These are phyloP conservation scores for Brachyhypopomus gauderio DNA, from an alignment of 2,113 vertebrate genomes.

Conservation along the genomic window DNA sequence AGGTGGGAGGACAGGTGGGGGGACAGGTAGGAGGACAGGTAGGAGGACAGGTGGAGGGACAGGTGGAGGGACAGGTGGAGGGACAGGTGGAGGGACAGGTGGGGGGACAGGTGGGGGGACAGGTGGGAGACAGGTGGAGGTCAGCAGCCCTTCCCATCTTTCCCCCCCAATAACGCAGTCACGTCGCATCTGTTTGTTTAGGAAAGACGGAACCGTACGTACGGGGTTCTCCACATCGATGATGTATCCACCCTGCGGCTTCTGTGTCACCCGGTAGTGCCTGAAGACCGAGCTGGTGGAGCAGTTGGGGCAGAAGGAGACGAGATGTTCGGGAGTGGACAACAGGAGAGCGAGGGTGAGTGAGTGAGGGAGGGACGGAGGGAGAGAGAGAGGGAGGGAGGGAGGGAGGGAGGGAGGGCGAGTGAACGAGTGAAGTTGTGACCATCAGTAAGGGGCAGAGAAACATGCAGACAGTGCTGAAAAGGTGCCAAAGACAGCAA, in stretches of 20 bases:
- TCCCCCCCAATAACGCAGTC: background rate
- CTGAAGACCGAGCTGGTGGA: slow-evolving; percentile 69
- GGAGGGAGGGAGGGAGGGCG: background rate
- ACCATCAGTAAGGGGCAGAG: background rate
- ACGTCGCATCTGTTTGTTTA: background rate
- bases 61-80: too few relatives aligned
- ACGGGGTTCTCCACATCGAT: slow-evolving; percentile 85
- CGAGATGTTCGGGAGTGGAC: background rate
- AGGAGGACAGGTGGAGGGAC: too few relatives aligned
- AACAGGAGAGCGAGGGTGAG: background rate
- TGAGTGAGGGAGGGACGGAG: background rate
- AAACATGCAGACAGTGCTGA: background rate
- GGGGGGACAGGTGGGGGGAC: too few relatives aligned
- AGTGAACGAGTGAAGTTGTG: background rate
- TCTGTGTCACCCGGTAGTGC: slow-evolving; percentile 82
- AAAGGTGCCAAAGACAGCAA: background rate
- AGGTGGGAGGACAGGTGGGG: too few relatives aligned
- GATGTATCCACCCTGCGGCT: slow-evolving; percentile 76
- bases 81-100: too few relatives aligned
- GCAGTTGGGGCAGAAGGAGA: background rate
- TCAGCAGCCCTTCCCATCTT: background rate
- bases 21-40: too few relatives aligned
- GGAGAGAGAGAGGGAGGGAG: background rate
- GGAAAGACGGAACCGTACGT: slow-evolving; percentile 56
- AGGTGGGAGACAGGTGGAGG: slow-evolving; percentile 1